Percentiles rank a stretch among this genome's conserved stretches.
Conservation (phyloP, 2,888 invertebrate genomes). For the Carterocephalus palaemon region DNA sequence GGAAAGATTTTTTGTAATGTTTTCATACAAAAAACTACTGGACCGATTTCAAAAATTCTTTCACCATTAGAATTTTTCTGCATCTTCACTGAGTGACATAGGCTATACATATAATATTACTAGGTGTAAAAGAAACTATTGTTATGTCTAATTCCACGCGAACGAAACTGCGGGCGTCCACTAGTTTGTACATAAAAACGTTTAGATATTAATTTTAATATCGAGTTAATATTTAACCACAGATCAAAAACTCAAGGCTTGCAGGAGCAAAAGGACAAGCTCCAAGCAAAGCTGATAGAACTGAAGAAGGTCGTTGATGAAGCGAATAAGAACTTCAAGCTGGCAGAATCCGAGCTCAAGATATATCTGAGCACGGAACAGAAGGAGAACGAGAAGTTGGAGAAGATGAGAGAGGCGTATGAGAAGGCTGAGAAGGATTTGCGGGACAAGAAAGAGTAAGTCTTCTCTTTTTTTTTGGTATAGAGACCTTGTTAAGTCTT, state of each 20-base stretch:
- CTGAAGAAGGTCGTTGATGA: slow-evolving; percentile 85
- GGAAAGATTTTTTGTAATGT: too few relatives aligned
- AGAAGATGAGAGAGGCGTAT: slow-evolving; percentile 75
- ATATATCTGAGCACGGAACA: slow-evolving; percentile 83
- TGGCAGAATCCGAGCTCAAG: slow-evolving; percentile 88
- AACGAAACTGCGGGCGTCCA: too few relatives aligned
- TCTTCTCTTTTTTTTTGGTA: slow-evolving; percentile 27
- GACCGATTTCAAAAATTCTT: too few relatives aligned
- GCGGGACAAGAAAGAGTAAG: slow-evolving; percentile 65
- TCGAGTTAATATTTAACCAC: slow-evolving; percentile 20
- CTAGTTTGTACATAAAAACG: too few relatives aligned
- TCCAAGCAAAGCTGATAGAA: slow-evolving; percentile 83
- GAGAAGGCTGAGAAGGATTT: slow-evolving; percentile 72
- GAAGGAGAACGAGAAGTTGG: slow-evolving; percentile 81
- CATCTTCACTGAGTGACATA: too few relatives aligned
- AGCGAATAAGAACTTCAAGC: slow-evolving; percentile 78
- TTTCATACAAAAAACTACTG: too few relatives aligned
- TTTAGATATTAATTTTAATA: too few relatives aligned
- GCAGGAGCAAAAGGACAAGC: slow-evolving; percentile 83
- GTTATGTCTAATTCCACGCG: too few relatives aligned
- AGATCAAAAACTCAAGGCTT: slow-evolving; percentile 82
- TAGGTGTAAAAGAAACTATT: too few relatives aligned
- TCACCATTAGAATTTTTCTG: too few relatives aligned
- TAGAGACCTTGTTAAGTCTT: too few relatives aligned
- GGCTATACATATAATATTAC: too few relatives aligned